phyloP scores from a whole-genome alignment of 2,113 vertebrate species.

The Terrapene triunguis region DNA sequence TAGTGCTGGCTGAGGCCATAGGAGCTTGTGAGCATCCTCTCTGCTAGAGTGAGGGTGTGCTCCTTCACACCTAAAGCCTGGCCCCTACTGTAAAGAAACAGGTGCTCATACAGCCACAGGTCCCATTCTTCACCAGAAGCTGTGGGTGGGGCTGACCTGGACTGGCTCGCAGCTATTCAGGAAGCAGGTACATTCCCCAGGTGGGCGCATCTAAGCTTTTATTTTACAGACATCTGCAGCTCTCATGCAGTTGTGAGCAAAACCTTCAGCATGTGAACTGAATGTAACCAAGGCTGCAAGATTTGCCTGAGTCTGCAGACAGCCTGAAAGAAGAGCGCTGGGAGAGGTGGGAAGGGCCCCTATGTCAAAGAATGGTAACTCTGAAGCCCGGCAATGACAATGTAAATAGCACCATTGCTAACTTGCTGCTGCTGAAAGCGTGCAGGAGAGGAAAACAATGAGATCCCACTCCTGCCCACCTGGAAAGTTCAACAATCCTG shows the following conservation, averaged over 20 bases:
- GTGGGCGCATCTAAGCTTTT: neutral
- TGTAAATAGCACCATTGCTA: no score
- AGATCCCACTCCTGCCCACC: no score
- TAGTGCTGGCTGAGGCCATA: neutral
- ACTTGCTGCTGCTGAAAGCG: no score
- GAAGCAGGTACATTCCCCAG: neutral
- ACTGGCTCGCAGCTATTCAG: neutral
- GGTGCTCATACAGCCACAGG: neutral
- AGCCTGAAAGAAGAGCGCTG: neutral
- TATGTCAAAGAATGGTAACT: neutral
- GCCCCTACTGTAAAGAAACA: neutral
- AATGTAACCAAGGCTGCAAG: neutral
- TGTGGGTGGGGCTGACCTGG: neutral
- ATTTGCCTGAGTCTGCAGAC: neutral
- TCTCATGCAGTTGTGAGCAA: neutral
- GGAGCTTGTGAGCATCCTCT: neutral
- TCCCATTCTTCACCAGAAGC: neutral
- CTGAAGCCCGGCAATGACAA: no score
- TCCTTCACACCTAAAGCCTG: neutral
- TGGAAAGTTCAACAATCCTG: no score
- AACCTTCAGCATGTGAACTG: neutral
- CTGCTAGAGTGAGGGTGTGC: neutral
- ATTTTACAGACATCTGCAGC: neutral
- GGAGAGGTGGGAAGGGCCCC: neutral
- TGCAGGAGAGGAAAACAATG: no score